phyloP scores from a whole-genome alignment of 1,140 invertebrate species.

The Drosophila chauvacae region DNA sequence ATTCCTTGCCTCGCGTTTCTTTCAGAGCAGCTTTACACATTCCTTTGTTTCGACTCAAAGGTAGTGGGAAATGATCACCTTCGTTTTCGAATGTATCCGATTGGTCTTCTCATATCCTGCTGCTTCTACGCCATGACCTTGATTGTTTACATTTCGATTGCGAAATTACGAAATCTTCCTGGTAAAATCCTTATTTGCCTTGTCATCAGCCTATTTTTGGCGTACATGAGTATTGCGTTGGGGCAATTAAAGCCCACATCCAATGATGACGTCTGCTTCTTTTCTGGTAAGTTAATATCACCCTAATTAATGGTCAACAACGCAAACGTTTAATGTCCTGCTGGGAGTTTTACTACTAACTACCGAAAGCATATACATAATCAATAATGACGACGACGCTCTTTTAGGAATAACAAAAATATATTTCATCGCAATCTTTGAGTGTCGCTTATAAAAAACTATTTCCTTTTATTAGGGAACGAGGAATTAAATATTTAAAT shows the following conservation, averaged over 20 bases:
- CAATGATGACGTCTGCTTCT: constrained; percentile 68
- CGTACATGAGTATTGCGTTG: constrained; percentile 86
- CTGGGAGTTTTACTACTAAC: not conserved
- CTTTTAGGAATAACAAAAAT: not conserved
- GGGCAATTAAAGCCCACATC: constrained; percentile 84
- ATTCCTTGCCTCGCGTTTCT: constrained; percentile 20
- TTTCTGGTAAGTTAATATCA: constrained; percentile 65
- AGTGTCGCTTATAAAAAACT: not conserved
- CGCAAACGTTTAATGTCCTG: constrained; percentile 1
- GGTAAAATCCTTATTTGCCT: constrained; percentile 90
- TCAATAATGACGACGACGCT: not conserved
- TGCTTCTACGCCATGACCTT: constrained; percentile 88
- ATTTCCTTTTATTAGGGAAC: not conserved
- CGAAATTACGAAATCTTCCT: constrained; percentile 88
- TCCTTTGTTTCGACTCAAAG: constrained; percentile 76
- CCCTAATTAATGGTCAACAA: constrained; percentile 5
- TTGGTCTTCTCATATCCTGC: constrained; percentile 85
- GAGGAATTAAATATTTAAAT: not conserved
- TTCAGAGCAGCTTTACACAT: constrained; percentile 74
- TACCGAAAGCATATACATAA: not conserved
- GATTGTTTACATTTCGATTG: constrained; percentile 88
- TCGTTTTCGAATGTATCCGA: constrained; percentile 74
- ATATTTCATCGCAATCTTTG: not conserved
- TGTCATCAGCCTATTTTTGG: constrained; percentile 87
- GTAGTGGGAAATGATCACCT: constrained; percentile 71